Evolutionary conservation across 2,888 invertebrate species (phyloP).

Genomic region (Unio pictorum): DNA sequence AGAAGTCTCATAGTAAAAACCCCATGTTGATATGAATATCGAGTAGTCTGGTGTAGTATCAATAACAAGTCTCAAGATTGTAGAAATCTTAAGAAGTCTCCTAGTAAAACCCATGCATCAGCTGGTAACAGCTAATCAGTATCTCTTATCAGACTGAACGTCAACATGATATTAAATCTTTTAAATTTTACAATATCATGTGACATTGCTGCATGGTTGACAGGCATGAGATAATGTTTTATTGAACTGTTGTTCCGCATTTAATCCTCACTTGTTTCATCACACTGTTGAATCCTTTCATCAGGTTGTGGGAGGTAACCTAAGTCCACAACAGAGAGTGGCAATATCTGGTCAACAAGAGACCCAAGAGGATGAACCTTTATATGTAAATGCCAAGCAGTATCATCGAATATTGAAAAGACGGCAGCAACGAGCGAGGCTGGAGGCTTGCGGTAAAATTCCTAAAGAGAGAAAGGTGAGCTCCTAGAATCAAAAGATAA

Average conservation of each 20-base stretch:
- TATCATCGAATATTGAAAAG: conserved; percentile 96
- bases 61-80: too few relatives aligned
- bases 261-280: background rate
- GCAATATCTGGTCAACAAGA: conserved; percentile 25
- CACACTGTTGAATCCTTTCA: background rate
- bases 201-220: too few relatives aligned
- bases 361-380: conserved; percentile 85
- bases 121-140: background rate
- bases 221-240: too few relatives aligned
- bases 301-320: conserved; percentile 27
- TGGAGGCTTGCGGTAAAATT: conserved; percentile 95
- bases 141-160: background rate
- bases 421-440: conserved; percentile 92
- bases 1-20: too few relatives aligned
- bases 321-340: conserved; percentile 12
- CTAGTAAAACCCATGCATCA: background rate
- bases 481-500: background rate
- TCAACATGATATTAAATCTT: too few relatives aligned
- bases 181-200: too few relatives aligned
- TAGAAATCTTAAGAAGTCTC: too few relatives aligned
- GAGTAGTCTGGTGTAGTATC: too few relatives aligned
- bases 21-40: too few relatives aligned
- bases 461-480: conserved; percentile 93
- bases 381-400: conserved; percentile 98
- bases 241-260: too few relatives aligned